Evolutionary conservation across 1,140 invertebrate species (phyloP).

Genomic region (Cotesia chilonis): DNA sequence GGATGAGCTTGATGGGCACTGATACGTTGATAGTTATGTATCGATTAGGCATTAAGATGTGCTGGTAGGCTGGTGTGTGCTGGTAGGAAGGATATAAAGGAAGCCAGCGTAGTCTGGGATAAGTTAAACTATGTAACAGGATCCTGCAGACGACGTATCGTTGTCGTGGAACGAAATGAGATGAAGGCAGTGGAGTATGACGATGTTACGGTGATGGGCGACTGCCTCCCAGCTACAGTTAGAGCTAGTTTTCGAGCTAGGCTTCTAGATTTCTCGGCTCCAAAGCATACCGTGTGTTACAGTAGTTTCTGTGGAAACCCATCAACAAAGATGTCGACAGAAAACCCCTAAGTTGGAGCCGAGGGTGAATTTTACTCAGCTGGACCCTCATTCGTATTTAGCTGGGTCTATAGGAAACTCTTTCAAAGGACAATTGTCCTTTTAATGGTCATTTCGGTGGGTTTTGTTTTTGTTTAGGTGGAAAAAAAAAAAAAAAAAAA

Average conservation of each 20-base stretch:
- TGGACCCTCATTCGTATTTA: no score
- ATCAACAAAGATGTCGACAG: no score
- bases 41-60: background rate
- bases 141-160: constrained; percentile 63
- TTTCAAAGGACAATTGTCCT: no score
- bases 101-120: constrained; percentile 48
- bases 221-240: constrained; percentile 35
- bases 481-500: constrained; percentile 29
- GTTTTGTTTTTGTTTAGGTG: constrained; percentile 25
- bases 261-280: constrained; percentile 1
- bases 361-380: no score
- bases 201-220: constrained; percentile 60
- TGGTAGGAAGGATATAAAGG: constrained; percentile 28
- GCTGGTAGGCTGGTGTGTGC: background rate
- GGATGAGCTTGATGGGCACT: no score
- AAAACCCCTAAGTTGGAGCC: no score
- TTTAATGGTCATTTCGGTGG: no score
- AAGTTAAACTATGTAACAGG: constrained; percentile 30
- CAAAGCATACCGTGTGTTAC: no score
- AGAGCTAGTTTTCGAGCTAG: no score
- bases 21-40: background rate
- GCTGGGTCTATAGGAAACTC: no score
- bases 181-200: constrained; percentile 65
- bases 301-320: no score
- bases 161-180: constrained; percentile 58